Conservation (phyloP, 2,113 vertebrate species). For the Hippocampus zosterae region DNA sequence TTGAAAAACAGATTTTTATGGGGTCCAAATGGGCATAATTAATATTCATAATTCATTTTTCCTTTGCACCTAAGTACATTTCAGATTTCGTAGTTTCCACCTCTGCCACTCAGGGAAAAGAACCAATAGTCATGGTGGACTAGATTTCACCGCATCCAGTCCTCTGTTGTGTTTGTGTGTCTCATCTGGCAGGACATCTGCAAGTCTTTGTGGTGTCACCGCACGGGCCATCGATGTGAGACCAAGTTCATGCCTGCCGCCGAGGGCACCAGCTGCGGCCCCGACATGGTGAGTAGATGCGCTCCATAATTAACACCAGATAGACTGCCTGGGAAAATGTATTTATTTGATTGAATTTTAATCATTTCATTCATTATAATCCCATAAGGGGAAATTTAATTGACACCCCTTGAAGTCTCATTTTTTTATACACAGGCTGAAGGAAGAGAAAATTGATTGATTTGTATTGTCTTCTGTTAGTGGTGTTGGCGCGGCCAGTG, state of each 20-base stretch:
- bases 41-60: background rate
- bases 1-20: no score
- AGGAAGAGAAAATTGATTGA: background rate
- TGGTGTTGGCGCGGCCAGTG: slow-evolving; percentile 97
- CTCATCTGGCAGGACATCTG: slow-evolving; percentile 87
- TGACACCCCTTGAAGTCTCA: no score
- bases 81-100: no score
- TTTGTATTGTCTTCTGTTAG: slow-evolving; percentile 62
- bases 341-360: background rate
- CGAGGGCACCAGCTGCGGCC: slow-evolving; percentile 89
- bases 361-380: no score
- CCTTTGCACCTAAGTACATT: no score
- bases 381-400: no score
- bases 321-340: background rate
- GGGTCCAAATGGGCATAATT: no score
- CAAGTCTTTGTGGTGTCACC: slow-evolving; percentile 97
- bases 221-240: slow-evolving; percentile 88
- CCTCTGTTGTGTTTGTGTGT: slow-evolving; percentile 23
- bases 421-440: no score
- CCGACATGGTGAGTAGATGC: slow-evolving; percentile 85
- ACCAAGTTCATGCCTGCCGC: slow-evolving; percentile 99
- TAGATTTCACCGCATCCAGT: background rate
- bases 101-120: background rate
- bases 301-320: background rate
- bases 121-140: background rate